Conservation (phyloP, 2,888 invertebrate species). For the Azorinus chamasolen region DNA sequence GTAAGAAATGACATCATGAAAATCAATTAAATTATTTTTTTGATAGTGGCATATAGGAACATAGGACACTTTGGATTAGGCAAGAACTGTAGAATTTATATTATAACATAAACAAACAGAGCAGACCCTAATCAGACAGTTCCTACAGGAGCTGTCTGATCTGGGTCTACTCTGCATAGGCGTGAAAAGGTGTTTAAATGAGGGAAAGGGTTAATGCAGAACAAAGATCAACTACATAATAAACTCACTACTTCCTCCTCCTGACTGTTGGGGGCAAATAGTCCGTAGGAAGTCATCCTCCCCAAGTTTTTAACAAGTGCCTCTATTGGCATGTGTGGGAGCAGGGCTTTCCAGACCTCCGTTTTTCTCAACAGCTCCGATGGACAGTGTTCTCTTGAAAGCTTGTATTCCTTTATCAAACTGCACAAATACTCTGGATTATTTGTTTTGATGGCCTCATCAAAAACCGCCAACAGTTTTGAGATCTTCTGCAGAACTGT, state of each 20-base stretch:
- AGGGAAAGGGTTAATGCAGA: no score
- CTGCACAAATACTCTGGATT: conserved; percentile 67
- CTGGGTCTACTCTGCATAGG: no score
- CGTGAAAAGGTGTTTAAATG: no score
- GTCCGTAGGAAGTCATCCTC: conserved; percentile 54
- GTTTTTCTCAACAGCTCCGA: conserved; percentile 89
- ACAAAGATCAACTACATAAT: no score
- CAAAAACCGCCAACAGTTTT: conserved; percentile 75
- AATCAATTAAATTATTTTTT: no score
- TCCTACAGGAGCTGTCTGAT: no score
- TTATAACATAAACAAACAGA: no score
- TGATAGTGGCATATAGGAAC: no score
- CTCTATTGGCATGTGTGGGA: conserved; percentile 86
- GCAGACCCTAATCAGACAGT: no score
- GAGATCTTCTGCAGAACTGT: conserved; percentile 50
- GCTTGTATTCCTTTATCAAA: conserved; percentile 86
- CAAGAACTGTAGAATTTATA: no score
- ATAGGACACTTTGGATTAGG: no score
- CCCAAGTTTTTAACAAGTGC: conserved; percentile 85
- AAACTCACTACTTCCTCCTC: conserved; percentile 39
- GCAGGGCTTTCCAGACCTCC: conserved; percentile 88
- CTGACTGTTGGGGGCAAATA: conserved; percentile 51
- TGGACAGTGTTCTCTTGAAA: conserved; percentile 90
- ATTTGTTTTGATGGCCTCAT: conserved; percentile 69
- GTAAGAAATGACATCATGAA: no score